These are phyloP conservation scores for Protobothrops mucrosquamatus DNA, from an alignment of 2,113 vertebrate genomes.

Conservation along the genomic window DNA sequence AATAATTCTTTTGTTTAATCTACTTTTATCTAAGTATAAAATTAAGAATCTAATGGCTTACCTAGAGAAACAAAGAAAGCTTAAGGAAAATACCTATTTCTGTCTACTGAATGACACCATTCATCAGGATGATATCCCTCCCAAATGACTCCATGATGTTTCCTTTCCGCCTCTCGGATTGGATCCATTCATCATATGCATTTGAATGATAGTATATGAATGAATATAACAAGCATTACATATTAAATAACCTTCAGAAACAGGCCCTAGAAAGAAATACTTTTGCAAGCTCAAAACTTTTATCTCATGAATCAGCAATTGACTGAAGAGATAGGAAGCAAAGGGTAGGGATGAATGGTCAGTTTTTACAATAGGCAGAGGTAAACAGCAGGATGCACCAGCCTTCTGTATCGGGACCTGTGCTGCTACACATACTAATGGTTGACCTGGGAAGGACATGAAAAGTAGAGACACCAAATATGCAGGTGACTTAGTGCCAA, in stretches of 20 bases:
- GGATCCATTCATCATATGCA: background rate
- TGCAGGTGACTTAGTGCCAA: conserved; percentile 14
- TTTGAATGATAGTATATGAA: background rate
- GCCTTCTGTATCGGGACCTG: conserved; percentile 21
- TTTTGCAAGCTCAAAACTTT: background rate
- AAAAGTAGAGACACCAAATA: conserved; percentile 1
- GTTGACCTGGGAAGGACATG: conserved; percentile 32
- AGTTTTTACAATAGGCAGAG: conserved; percentile 25
- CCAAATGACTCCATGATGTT: background rate
- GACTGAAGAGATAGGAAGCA: conserved; percentile 13
- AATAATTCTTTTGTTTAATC: background rate
- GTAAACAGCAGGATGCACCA: conserved; percentile 27
- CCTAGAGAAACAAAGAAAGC: background rate
- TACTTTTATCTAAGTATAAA: background rate
- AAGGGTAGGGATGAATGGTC: background rate
- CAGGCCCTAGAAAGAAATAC: background rate
- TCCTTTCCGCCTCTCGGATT: background rate
- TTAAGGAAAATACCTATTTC: background rate
- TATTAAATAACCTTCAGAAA: background rate
- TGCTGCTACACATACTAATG: background rate
- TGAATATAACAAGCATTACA: background rate
- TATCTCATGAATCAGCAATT: conserved; percentile 29
- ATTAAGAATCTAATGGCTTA: background rate
- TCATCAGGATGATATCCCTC: background rate
- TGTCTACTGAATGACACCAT: background rate